Percentiles rank a stretch among this genome's conserved stretches.
Evolutionary conservation across 2,888 invertebrate species (phyloP).

Genomic region (Schrankia costaestrigalis): DNA sequence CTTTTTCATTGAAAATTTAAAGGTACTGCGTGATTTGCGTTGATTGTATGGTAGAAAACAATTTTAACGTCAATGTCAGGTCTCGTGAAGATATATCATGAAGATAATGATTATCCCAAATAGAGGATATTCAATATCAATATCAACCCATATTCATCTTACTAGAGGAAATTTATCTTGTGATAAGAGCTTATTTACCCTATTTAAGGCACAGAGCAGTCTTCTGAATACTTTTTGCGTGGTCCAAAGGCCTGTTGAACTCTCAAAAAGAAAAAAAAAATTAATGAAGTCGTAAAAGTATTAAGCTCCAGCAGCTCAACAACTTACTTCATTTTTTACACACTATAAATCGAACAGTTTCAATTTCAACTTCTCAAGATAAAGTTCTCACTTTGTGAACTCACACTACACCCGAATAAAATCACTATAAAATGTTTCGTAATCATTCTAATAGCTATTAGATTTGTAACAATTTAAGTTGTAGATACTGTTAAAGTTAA

Average conservation of each 20-base stretch:
- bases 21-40: constrained; percentile 22
- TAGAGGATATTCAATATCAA: no score
- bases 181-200: no score
- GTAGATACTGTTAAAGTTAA: constrained; percentile 39
- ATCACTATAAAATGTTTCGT: constrained; percentile 37
- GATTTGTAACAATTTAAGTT: constrained; percentile 47
- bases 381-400: constrained; percentile 18
- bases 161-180: no score
- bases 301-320: constrained; percentile 3
- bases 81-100: constrained; percentile 4
- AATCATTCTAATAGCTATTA: constrained; percentile 40
- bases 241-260: no score
- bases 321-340: constrained; percentile 12
- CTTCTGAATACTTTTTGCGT: no score
- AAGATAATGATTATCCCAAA: no score
- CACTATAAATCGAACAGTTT: neutral
- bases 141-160: no score
- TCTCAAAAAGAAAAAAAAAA: no score
- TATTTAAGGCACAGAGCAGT: no score
- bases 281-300: constrained; percentile 15
- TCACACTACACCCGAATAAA: constrained; percentile 28
- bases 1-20: constrained; percentile 33
- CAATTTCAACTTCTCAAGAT: constrained; percentile 16
- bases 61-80: constrained; percentile 5
- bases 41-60: constrained; percentile 13